These are phyloP conservation scores for Catocala fraxini DNA, from an alignment of 2,888 invertebrate genomes.

Conservation along the genomic window DNA sequence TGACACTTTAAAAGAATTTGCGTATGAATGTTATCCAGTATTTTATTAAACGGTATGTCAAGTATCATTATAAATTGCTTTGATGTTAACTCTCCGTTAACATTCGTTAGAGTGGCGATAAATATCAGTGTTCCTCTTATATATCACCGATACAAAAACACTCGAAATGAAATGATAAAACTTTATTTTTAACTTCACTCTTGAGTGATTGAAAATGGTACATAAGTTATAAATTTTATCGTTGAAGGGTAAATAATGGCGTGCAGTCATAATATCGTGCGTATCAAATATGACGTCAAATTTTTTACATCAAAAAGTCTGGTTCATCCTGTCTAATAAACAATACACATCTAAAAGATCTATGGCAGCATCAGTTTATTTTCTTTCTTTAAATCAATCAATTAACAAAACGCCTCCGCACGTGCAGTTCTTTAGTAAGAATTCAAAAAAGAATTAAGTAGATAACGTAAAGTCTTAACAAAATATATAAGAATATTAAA, in stretches of 20 bases:
- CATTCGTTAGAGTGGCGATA: not conserved
- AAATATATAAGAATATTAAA: not conserved
- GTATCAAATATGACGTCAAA: slow-evolving; percentile 26
- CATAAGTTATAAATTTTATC: not conserved
- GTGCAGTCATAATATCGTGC: slow-evolving; percentile 17
- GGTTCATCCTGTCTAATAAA: slow-evolving; percentile 33
- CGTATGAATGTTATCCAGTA: not conserved
- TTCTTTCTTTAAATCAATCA: slow-evolving; percentile 42
- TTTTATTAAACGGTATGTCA: not conserved
- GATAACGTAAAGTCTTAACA: not conserved
- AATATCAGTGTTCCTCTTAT: no score
- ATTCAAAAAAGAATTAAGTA: slow-evolving; percentile 14
- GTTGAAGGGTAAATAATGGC: slow-evolving; percentile 1
- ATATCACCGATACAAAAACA: no score
- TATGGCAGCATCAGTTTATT: slow-evolving; percentile 37
- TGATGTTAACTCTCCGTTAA: not conserved
- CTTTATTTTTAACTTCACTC: not conserved
- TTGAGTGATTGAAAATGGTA: not conserved
- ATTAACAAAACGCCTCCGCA: slow-evolving; percentile 30
- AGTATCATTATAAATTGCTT: not conserved
- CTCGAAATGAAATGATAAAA: not conserved
- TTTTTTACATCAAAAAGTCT: slow-evolving; percentile 36
- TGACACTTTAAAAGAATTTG: not conserved
- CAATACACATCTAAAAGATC: slow-evolving; percentile 42
- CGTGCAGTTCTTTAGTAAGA: slow-evolving; percentile 20